These are phyloP conservation scores for Eledona agricola DNA, from an alignment of 2,888 invertebrate genomes.

Conservation along the genomic window DNA sequence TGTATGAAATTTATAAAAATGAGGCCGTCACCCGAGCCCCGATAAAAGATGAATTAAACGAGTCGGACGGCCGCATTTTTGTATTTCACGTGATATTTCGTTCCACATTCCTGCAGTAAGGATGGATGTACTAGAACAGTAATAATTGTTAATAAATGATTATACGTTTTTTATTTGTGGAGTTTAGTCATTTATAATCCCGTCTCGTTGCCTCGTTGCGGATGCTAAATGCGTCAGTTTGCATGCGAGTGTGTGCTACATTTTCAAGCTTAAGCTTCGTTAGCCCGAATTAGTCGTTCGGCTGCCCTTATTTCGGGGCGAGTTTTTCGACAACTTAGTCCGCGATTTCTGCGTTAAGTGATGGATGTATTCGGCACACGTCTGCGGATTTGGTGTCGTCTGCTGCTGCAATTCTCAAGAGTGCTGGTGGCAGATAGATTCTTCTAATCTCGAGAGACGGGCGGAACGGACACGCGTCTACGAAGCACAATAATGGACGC, in stretches of 20 bases:
- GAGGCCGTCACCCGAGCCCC: slow-evolving; percentile 11
- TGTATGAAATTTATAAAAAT: slow-evolving; percentile 19
- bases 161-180: slow-evolving; percentile 41
- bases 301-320: too few relatives aligned
- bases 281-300: slow-evolving; percentile 28
- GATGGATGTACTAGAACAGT: slow-evolving; percentile 40
- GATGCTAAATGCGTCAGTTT: slow-evolving; percentile 42
- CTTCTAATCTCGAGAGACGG: slow-evolving; percentile 39
- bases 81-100: slow-evolving; percentile 4
- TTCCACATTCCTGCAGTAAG: slow-evolving; percentile 25
- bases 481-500: slow-evolving; percentile 22
- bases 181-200: slow-evolving; percentile 13
- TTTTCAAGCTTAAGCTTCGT: slow-evolving; percentile 35
- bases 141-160: slow-evolving; percentile 43
- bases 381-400: slow-evolving; percentile 37
- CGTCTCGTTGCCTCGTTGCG: slow-evolving; percentile 33
- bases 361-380: slow-evolving; percentile 40
- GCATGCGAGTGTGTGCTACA: slow-evolving; percentile 31
- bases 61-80: slow-evolving; percentile 19
- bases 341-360: slow-evolving; percentile 35
- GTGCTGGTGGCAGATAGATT: slow-evolving; percentile 39
- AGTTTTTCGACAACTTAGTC: too few relatives aligned
- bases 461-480: slow-evolving; percentile 26
- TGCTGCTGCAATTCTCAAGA: slow-evolving; percentile 37
- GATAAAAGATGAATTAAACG: slow-evolving; percentile 8